These are phyloP conservation scores for Argyrosomus japonicus DNA, from an alignment of 2,113 vertebrate genomes.

Conservation along the genomic window DNA sequence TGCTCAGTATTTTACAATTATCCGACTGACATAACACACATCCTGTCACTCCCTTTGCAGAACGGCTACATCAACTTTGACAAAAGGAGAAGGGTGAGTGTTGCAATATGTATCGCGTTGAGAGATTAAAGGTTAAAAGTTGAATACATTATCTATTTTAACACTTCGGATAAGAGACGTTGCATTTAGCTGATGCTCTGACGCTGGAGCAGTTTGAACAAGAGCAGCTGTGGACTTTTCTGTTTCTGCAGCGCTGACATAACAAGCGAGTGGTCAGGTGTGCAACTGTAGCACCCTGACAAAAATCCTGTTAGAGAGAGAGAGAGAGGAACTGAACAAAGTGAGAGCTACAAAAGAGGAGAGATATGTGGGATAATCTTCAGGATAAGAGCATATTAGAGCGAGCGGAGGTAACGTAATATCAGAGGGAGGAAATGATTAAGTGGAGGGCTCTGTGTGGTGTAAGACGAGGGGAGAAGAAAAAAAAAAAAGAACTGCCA, in stretches of 20 bases:
- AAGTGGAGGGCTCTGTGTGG: conserved; percentile 10
- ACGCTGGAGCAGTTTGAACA: background rate
- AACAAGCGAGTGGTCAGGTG: background rate
- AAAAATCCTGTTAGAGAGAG: background rate
- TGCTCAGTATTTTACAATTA: conserved; percentile 9
- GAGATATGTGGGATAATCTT: background rate
- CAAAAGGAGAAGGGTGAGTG: conserved; percentile 90
- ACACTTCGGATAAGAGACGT: background rate
- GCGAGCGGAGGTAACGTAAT: conserved; percentile 15
- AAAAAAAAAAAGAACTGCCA: background rate
- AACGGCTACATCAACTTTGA: conserved; percentile 95
- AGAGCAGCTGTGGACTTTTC: background rate
- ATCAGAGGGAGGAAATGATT: conserved; percentile 45
- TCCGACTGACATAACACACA: conserved; percentile 17
- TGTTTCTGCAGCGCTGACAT: conserved; percentile 11
- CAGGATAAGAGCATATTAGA: conserved; percentile 24
- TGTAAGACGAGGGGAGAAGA: background rate
- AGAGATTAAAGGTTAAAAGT: conserved; percentile 10
- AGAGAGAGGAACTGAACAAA: background rate
- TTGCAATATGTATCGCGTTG: background rate
- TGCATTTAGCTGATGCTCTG: background rate
- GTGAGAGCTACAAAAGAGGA: background rate
- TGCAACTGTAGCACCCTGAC: background rate
- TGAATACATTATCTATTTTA: background rate
- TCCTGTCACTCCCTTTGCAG: conserved; percentile 76